Evolutionary conservation across 2,888 invertebrate genomes (phyloP).

Genomic region (Phoenoteleia sp.): DNA sequence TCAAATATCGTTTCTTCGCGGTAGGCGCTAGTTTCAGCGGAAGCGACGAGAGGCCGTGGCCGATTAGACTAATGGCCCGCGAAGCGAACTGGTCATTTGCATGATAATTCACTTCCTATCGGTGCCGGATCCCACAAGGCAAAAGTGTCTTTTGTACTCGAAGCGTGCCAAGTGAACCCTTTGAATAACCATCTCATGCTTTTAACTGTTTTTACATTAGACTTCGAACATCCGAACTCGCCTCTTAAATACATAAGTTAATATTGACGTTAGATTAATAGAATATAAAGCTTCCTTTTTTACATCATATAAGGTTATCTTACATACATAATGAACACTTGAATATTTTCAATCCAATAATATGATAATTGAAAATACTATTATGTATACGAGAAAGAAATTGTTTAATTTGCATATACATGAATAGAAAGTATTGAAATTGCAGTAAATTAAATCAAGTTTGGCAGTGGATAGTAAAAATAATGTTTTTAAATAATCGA

Average conservation of each 20-base stretch:
- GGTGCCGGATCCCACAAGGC: constrained; percentile 76
- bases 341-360: too few relatives aligned
- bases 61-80: constrained; percentile 82
- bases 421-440: too few relatives aligned
- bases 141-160: constrained; percentile 72
- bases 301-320: too few relatives aligned
- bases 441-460: too few relatives aligned
- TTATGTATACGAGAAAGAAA: too few relatives aligned
- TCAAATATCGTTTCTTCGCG: constrained; percentile 78
- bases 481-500: too few relatives aligned
- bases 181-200: constrained; percentile 46
- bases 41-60: constrained; percentile 72
- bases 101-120: constrained; percentile 81
- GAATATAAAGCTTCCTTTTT: too few relatives aligned
- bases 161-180: constrained; percentile 49
- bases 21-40: constrained; percentile 49
- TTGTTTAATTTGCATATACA: too few relatives aligned
- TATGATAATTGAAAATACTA: too few relatives aligned
- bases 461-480: too few relatives aligned
- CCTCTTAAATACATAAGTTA: not conserved
- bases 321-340: too few relatives aligned
- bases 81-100: constrained; percentile 80
- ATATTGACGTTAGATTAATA: not conserved
- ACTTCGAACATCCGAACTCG: constrained; percentile 1
- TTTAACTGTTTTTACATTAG: constrained; percentile 44